These are phyloP conservation scores for Argyresthia goedartella DNA, from an alignment of 2,888 invertebrate species.

Conservation along the genomic window DNA sequence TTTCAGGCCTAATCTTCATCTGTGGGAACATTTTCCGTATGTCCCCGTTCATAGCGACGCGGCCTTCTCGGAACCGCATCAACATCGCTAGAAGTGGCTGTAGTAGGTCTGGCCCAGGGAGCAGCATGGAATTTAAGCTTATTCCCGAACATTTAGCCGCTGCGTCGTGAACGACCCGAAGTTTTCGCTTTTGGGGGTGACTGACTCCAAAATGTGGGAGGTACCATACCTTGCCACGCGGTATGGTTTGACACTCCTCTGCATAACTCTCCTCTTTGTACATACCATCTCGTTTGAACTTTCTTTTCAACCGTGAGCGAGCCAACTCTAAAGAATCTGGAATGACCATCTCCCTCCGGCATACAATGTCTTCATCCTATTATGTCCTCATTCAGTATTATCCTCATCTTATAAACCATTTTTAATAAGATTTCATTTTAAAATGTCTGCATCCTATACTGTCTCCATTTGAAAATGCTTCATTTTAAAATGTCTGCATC, in stretches of 20 bases:
- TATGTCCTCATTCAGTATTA: too few species aligned
- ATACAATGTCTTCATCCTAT: too few species aligned
- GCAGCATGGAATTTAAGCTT: constrained; percentile 16
- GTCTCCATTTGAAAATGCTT: too few species aligned
- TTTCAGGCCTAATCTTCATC: constrained; percentile 7
- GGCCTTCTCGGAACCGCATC: constrained; percentile 4
- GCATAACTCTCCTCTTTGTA: not conserved
- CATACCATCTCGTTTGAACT: too few species aligned
- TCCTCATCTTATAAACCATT: too few species aligned
- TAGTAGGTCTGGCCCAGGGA: constrained; percentile 24
- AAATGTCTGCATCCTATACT: too few species aligned
- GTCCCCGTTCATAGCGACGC: constrained; percentile 3
- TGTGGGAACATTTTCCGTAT: constrained; percentile 8
- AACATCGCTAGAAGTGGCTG: constrained; percentile 17
- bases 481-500: too few species aligned
- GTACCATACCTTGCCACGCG: not conserved
- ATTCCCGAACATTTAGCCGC: constrained; percentile 15
- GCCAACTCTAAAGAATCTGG: too few species aligned
- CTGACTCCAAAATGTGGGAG: constrained; percentile 17
- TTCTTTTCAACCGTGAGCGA: too few species aligned
- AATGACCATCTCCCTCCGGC: too few species aligned
- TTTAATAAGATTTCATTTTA: too few species aligned
- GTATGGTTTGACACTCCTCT: not conserved
- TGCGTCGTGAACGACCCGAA: constrained; percentile 20
- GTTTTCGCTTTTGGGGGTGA: constrained; percentile 13